phyloP scores from a whole-genome alignment of 30 jellyfish, hydroid and myxozoan genomes.

The Aurelia sp. region DNA sequence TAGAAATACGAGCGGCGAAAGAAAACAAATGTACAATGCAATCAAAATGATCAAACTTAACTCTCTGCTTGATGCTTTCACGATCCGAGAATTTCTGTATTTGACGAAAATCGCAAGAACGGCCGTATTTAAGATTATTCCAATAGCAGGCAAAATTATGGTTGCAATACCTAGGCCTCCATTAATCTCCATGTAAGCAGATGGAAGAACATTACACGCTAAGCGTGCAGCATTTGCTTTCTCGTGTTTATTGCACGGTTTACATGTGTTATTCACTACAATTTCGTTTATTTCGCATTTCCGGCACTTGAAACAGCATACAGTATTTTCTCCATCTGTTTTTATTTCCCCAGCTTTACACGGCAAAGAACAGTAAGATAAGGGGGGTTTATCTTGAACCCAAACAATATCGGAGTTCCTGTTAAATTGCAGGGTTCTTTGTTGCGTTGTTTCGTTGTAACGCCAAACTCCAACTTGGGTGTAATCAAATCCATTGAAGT shows the following conservation, averaged over 20 bases:
- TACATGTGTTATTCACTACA: constrained; percentile 49
- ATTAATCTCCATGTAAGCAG: neutral
- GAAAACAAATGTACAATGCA: constrained; percentile 67
- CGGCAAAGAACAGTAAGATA: constrained; percentile 50
- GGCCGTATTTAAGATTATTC: constrained; percentile 56
- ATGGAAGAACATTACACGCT: constrained; percentile 34
- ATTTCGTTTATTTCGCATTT: constrained; percentile 37
- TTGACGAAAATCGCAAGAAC: constrained; percentile 30
- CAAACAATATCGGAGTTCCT: neutral
- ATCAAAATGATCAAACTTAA: constrained; percentile 53
- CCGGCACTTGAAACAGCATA: constrained; percentile 66
- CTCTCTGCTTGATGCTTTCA: constrained; percentile 79
- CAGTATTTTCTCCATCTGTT: constrained; percentile 13
- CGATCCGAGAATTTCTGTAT: constrained; percentile 44
- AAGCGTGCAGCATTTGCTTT: constrained; percentile 24
- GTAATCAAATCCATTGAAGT: constrained; percentile 13
- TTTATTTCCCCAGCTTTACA: constrained; percentile 33
- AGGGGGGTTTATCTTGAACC: neutral
- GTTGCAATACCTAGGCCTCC: neutral
- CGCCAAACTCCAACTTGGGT: constrained; percentile 14
- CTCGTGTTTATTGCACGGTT: constrained; percentile 15
- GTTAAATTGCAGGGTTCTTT: neutral
- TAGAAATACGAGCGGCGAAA: constrained; percentile 54
- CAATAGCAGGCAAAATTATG: constrained; percentile 14
- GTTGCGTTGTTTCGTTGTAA: neutral